These are phyloP conservation scores for Siniperca obscura DNA, from an alignment of 2,797 vertebrate species.

Conservation along the genomic window DNA sequence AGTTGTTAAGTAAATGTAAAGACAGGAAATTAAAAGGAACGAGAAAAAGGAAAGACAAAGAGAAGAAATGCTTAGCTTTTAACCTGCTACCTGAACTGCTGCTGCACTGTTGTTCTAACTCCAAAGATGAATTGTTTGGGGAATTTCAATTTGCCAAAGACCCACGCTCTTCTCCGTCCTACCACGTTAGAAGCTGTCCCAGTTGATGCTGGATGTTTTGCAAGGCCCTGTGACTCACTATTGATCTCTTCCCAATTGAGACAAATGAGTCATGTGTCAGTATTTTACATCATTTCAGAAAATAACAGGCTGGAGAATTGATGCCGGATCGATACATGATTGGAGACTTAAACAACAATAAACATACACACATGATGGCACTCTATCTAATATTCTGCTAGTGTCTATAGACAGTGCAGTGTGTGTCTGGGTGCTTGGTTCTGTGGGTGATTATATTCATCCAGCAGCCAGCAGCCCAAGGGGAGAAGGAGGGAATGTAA, in stretches of 20 bases:
- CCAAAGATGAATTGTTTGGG: not conserved
- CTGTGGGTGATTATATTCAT: slow-evolving; percentile 77
- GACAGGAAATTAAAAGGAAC: slow-evolving; percentile 1
- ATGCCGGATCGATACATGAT: slow-evolving; percentile 52
- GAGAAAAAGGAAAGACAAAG: not conserved
- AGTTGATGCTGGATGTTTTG: slow-evolving; percentile 49
- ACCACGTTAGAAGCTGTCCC: slow-evolving; percentile 13
- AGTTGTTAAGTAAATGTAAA: not conserved
- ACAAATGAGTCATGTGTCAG: slow-evolving; percentile 66
- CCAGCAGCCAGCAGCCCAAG: slow-evolving; percentile 66
- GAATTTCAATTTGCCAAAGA: not conserved
- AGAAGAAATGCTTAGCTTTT: not conserved
- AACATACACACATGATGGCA: slow-evolving; percentile 51
- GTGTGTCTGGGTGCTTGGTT: slow-evolving; percentile 50
- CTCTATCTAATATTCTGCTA: slow-evolving; percentile 55
- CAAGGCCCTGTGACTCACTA: slow-evolving; percentile 51
- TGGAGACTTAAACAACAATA: slow-evolving; percentile 56
- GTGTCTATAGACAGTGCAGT: slow-evolving; percentile 58
- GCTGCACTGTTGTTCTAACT: not conserved
- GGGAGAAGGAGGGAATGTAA: slow-evolving; percentile 77
- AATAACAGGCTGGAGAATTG: slow-evolving; percentile 34
- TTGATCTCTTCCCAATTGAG: slow-evolving; percentile 61
- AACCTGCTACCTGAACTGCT: not conserved
- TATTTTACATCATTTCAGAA: slow-evolving; percentile 65
- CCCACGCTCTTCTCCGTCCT: not conserved